Conservation (phyloP, 92 coral and sea anemone genomes). For the Porites lobata region DNA sequence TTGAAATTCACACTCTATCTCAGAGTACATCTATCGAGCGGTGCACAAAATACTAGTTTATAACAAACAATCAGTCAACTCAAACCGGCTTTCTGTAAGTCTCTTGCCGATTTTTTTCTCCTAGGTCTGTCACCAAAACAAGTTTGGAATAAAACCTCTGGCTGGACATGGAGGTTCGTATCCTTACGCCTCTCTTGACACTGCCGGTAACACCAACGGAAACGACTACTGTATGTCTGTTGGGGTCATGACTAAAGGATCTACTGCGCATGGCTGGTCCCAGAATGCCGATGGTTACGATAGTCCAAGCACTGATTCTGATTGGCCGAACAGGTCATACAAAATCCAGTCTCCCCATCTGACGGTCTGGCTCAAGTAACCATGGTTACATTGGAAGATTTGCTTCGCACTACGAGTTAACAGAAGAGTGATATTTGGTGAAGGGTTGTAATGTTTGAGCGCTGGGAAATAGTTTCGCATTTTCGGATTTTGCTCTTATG, state of each 20-base stretch:
- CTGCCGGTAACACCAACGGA: conserved; percentile 53
- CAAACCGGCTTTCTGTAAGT: neutral
- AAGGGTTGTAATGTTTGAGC: too few relatives aligned
- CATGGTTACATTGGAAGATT: too few relatives aligned
- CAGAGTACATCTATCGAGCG: too few relatives aligned
- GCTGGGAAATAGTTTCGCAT: too few relatives aligned
- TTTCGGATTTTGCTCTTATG: too few relatives aligned
- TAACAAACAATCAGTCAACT: too few relatives aligned
- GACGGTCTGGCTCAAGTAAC: conserved; percentile 88
- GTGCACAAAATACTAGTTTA: neutral
- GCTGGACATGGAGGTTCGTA: conserved; percentile 73
- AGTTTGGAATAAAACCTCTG: conserved; percentile 78
- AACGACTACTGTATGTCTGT: conserved; percentile 87
- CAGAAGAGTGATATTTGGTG: too few relatives aligned
- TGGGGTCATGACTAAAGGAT: conserved; percentile 72
- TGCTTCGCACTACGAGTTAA: too few relatives aligned
- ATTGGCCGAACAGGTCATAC: conserved; percentile 83
- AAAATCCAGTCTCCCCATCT: conserved; percentile 69
- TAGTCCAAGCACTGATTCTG: conserved; percentile 77
- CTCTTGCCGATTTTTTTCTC: neutral
- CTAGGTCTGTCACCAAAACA: conserved; percentile 83
- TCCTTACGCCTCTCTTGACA: conserved; percentile 70
- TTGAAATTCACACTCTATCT: too few relatives aligned
- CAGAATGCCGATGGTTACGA: conserved; percentile 24
- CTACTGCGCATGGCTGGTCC: conserved; percentile 84